Percentiles rank a stretch among this genome's conserved stretches.
Evolutionary conservation across 2,888 invertebrate species (phyloP).

Genomic region (Lasioglossum calceatum): DNA sequence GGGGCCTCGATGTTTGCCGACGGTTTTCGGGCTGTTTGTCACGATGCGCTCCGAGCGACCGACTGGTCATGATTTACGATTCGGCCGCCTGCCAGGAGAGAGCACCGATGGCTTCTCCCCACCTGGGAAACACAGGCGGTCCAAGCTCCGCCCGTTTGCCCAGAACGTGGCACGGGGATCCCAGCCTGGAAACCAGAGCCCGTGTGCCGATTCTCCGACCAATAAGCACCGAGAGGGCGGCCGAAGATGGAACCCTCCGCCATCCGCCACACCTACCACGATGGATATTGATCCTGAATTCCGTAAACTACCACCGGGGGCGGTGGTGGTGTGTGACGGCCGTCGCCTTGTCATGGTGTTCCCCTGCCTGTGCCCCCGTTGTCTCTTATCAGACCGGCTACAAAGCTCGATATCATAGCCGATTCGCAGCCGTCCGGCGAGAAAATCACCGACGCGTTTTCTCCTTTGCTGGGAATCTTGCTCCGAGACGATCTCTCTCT

Average conservation of each 20-base stretch:
- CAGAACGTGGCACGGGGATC: slow-evolving; percentile 34
- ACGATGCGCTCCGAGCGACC: slow-evolving; percentile 78
- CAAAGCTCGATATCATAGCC: slow-evolving; percentile 75
- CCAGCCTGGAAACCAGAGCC: slow-evolving; percentile 36
- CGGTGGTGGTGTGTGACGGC: slow-evolving; percentile 78
- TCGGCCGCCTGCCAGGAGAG: slow-evolving; percentile 69
- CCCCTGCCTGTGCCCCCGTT: slow-evolving; percentile 35
- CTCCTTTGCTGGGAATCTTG: background rate
- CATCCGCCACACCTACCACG: slow-evolving; percentile 71
- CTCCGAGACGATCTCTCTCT: background rate
- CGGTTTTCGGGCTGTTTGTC: slow-evolving; percentile 69
- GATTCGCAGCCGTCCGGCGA: slow-evolving; percentile 45
- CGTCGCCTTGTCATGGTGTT: slow-evolving; percentile 59
- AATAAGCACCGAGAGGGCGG: slow-evolving; percentile 61
- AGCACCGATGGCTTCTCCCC: slow-evolving; percentile 61
- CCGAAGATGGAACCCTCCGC: slow-evolving; percentile 69
- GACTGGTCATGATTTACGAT: slow-evolving; percentile 83
- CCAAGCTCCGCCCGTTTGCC: slow-evolving; percentile 62
- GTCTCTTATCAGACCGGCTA: slow-evolving; percentile 61
- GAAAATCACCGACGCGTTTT: slow-evolving; percentile 41
- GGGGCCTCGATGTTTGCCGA: slow-evolving; percentile 65
- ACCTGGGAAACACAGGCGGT: slow-evolving; percentile 30
- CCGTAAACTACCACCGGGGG: slow-evolving; percentile 75
- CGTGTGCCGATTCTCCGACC: slow-evolving; percentile 53
- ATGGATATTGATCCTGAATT: slow-evolving; percentile 82